Evolutionary conservation across 1,140 invertebrate genomes (phyloP), one percentile per base, ranked within the genome.

Genomic region (Acromyrmex echinatior): DNA sequence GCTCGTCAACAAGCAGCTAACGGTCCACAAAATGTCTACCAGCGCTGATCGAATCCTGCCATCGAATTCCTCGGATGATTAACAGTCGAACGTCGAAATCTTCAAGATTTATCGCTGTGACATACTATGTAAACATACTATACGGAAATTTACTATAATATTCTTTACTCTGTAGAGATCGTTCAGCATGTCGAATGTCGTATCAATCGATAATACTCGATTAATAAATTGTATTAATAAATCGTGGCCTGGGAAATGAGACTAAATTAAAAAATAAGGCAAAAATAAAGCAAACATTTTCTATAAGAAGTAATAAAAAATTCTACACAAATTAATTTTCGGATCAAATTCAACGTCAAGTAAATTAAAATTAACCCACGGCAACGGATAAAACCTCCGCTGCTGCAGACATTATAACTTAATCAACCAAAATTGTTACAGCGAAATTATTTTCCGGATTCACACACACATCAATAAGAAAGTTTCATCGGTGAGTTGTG

Each of bases 1-100:
- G 90, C 88, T 93, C 91, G 92, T 93, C 91, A 92, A 92, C 90
- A 90, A 92, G 81, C 78, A 51, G 89, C 87, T 93, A 94, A 92
- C 90, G 92, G 90, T 86, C 82, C 88, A 81, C 80, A 56, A 90
- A 90, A 90, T 62, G 77, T 90, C 58, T 71, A 87, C 65, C 80
- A 81, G 68, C 53, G 53, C 82, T 90, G 88, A 90, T 92, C 78
- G 65, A 74, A 53, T 80, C 66, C 74, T 71, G 51, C 86, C 77
- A 73, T 73, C 70, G 87, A 82, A 91, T 93, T 93, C 91, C 86
- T 88, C 71, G 88, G 90, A 93, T 68, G 35, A 49, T 51, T n/a
- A 2, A 62, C 28, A 25, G 25, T 25, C 18, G 77, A 91, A 86
- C 70, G 35, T 60, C 70, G 62, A 86, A 89, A 91, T 89, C 77